These are phyloP conservation scores for Mesorhabditis belari DNA, from an alignment of 2,888 invertebrate genomes.

Conservation along the genomic window DNA sequence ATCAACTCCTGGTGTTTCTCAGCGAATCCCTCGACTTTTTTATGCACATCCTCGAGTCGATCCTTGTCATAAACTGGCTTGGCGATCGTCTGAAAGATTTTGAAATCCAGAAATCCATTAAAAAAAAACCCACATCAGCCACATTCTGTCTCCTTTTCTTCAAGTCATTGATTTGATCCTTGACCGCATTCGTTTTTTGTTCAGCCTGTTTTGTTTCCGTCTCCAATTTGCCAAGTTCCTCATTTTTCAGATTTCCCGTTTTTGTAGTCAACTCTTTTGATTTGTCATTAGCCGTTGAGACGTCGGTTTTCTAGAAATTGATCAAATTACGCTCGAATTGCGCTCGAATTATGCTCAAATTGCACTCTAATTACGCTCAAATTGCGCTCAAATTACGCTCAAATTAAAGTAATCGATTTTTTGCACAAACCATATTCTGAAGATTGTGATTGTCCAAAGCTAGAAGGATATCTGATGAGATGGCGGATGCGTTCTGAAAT, in stretches of 20 bases:
- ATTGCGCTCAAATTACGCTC: too few relatives aligned
- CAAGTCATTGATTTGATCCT: conserved; percentile 17
- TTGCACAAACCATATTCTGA: too few relatives aligned
- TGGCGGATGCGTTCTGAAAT: not conserved
- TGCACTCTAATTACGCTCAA: too few relatives aligned
- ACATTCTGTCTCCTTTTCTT: conserved; percentile 21
- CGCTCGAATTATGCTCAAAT: too few relatives aligned
- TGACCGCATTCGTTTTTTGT: conserved; percentile 12
- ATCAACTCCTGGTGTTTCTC: conserved; percentile 12
- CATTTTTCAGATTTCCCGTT: conserved; percentile 11
- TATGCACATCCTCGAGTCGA: conserved; percentile 18
- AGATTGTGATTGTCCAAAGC: not conserved
- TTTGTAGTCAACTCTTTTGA: conserved; percentile 7
- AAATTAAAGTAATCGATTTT: too few relatives aligned
- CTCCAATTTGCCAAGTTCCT: conserved; percentile 11
- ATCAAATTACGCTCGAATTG: too few relatives aligned
- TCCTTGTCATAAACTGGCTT: conserved; percentile 12
- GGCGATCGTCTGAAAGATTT: not conserved
- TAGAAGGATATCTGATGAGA: not conserved
- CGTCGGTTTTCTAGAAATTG: conserved; percentile 11
- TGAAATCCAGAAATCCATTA: not conserved
- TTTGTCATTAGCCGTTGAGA: conserved; percentile 2
- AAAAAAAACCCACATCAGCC: conserved; percentile 12
- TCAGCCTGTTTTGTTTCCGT: conserved; percentile 12
- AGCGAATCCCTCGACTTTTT: conserved; percentile 16